Percentiles rank a stretch among this genome's conserved stretches.
Evolutionary conservation across 2,888 invertebrate species (phyloP).

Genomic region (Xestia c-nigrum): DNA sequence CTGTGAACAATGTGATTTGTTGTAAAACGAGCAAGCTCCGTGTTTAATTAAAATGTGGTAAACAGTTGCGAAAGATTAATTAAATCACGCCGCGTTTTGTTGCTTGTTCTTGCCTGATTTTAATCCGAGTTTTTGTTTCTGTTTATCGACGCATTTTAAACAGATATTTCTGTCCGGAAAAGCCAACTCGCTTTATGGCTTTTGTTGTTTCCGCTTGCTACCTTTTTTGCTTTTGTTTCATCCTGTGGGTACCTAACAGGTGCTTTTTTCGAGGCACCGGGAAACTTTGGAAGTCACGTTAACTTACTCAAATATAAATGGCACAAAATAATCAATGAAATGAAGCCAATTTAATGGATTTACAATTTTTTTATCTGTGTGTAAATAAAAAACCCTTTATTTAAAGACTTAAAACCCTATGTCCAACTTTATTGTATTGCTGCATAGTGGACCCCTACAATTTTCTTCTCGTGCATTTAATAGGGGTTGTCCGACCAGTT

Average conservation of each 20-base stretch:
- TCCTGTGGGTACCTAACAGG: background rate
- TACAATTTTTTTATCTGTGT: too few relatives aligned
- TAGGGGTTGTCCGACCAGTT: background rate
- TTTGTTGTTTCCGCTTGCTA: background rate
- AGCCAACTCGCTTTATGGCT: background rate
- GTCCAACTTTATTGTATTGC: background rate
- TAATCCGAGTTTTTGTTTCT: constrained; percentile 29
- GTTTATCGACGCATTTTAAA: background rate
- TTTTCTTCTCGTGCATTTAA: too few relatives aligned
- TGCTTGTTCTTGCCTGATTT: constrained; percentile 1
- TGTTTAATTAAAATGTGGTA: constrained; percentile 9
- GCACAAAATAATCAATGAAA: too few relatives aligned
- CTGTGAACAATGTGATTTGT: constrained; percentile 83
- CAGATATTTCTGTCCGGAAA: background rate
- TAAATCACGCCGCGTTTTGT: constrained; percentile 20
- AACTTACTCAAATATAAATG: background rate
- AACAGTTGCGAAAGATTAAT: constrained; percentile 21
- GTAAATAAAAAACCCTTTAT: too few relatives aligned
- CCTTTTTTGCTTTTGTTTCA: background rate
- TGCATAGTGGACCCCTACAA: too few relatives aligned
- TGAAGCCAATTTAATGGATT: too few relatives aligned
- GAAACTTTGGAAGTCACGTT: background rate
- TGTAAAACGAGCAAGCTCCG: constrained; percentile 9
- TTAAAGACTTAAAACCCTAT: background rate
- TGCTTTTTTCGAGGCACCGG: background rate